Evolutionary conservation across 2,888 invertebrate species (phyloP), one percentile per base, ranked within the genome.

Genomic region (Heliothis peltigera): DNA sequence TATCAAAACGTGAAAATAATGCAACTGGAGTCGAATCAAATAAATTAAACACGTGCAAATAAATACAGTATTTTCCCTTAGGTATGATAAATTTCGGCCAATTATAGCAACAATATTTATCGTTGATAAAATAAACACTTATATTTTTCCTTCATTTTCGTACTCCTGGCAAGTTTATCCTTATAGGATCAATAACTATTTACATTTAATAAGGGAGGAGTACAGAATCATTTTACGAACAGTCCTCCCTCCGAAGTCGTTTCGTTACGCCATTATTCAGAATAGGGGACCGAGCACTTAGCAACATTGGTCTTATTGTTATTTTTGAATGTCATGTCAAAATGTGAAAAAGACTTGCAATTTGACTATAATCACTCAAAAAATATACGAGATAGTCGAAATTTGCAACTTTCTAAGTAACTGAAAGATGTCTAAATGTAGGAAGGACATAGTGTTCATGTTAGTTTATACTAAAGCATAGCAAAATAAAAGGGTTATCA

Each of bases 291-390:
- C 73, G 68, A 77, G 82, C 80, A 80, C 80, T 80, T 81, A 80
- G 75, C 70, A 74, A 84, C 85, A 87, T 88, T 88, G 86, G 72
- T 64, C 81, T 87, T 85, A 89, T 90, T 91, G 89, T 84, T 84
- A 82, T 87, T 85, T 85, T 87, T 88, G 85, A 90, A 89, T 89
- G 88, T 84, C 79, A 79, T 74, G 73, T 61, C 71, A 77, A 77
- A 79, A 77, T 75, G 80, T 69, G 75, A 80, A 78, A 65, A 51
- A 62, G 59, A 68, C 62, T 79, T 42, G 67, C 25, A 47, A 58
- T 47, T 57, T 39, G 42, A 46, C 19, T 2, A 10, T 12, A 32
- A 32, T 32, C 32, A 32, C 12, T 32, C 32, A 32, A 8, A 32
- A 49, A 66, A 58, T 7, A 28, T 64, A 39, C 15, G 25, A 54